Evolutionary conservation across 2,113 vertebrate species (phyloP).

Genomic region (Cyprinodon brontotheroides): DNA sequence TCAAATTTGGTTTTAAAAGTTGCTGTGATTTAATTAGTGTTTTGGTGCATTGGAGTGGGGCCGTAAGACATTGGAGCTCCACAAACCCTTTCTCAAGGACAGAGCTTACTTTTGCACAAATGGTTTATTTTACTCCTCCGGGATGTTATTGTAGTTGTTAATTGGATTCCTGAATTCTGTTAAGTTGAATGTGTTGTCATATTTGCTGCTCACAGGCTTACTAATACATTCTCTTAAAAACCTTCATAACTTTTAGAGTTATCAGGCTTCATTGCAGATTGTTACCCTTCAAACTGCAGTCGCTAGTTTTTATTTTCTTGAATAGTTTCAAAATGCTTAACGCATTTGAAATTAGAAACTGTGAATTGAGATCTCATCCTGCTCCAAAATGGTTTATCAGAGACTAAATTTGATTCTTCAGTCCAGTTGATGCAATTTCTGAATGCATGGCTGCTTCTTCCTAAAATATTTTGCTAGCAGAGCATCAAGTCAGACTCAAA

Average conservation of each 20-base stretch:
- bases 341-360: not conserved
- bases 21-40: constrained; percentile 34
- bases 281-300: not conserved
- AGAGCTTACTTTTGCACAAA: constrained; percentile 10
- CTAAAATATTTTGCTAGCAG: no score
- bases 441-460: no score
- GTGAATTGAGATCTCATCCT: not conserved
- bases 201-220: not conserved
- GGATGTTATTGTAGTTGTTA: constrained; percentile 9
- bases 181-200: not conserved
- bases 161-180: constrained; percentile 29
- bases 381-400: not conserved
- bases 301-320: not conserved
- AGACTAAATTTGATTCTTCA: not conserved
- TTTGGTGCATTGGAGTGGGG: constrained; percentile 16
- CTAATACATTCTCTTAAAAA: not conserved
- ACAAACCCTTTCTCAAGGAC: constrained; percentile 44
- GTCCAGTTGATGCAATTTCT: no score
- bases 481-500: not conserved
- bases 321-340: not conserved
- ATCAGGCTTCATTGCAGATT: not conserved
- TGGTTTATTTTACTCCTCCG: constrained; percentile 12
- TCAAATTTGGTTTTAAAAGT: constrained; percentile 8
- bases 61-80: constrained; percentile 9
- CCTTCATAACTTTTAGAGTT: not conserved